These are phyloP conservation scores for Epizoanthus fatuus DNA, from an alignment of 92 coral and sea anemone species.

Conservation along the genomic window DNA sequence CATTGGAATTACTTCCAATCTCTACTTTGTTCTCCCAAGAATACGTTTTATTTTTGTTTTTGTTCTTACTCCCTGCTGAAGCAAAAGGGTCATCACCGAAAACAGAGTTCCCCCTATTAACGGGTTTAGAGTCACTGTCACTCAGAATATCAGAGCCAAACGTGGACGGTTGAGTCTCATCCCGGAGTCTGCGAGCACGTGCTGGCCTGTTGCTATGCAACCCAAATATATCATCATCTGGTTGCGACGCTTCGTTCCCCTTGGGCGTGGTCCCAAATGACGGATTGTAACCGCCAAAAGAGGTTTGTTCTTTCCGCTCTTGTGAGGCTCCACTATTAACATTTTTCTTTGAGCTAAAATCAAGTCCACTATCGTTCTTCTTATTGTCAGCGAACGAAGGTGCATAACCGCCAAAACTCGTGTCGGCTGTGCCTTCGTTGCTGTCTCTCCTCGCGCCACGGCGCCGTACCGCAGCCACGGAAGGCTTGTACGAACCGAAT, in stretches of 20 bases:
- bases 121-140: constrained; percentile 64
- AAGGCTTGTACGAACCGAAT: constrained; percentile 91
- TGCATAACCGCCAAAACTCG: constrained; percentile 63
- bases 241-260: constrained; percentile 27
- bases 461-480: constrained; percentile 38
- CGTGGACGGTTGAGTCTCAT: constrained; percentile 48
- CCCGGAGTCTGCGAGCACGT: constrained; percentile 66
- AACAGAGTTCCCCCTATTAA: constrained; percentile 46
- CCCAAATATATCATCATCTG: constrained; percentile 55
- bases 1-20: constrained; percentile 35
- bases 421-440: constrained; percentile 36
- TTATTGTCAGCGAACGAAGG: constrained; percentile 75
- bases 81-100: constrained; percentile 66
- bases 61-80: constrained; percentile 32
- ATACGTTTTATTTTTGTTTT: constrained; percentile 54
- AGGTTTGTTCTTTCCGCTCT: constrained; percentile 50
- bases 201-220: constrained; percentile 45
- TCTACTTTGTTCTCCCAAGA: constrained; percentile 88
- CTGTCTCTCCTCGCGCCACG: constrained; percentile 56
- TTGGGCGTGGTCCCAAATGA: constrained; percentile 59
- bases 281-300: constrained; percentile 78
- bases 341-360: constrained; percentile 64
- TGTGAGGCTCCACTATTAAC: constrained; percentile 19
- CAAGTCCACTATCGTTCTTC: constrained; percentile 77
- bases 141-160: constrained; percentile 85